Evolutionary conservation across 1,140 invertebrate genomes (phyloP).

Genomic region (Drosophila tristis): DNA sequence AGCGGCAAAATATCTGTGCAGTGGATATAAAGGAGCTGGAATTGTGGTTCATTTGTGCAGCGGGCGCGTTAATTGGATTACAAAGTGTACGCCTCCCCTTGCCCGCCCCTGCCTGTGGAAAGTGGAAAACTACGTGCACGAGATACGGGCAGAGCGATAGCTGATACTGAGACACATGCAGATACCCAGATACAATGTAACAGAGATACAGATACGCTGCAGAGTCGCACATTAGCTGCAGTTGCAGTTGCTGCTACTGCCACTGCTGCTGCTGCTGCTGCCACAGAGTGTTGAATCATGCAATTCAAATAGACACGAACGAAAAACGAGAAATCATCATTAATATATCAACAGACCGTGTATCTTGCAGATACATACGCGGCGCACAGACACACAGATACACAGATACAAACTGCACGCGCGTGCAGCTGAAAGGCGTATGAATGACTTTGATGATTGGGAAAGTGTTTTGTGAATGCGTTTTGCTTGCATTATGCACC

Average conservation of each 20-base stretch:
- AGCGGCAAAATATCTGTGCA: constrained; percentile 21
- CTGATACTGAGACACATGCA: constrained; percentile 22
- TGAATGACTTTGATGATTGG: constrained; percentile 82
- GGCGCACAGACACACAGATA: too few relatives aligned
- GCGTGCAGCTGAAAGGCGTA: constrained; percentile 70
- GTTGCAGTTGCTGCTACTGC: constrained; percentile 17
- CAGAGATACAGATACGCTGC: constrained; percentile 53
- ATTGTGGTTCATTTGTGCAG: constrained; percentile 71
- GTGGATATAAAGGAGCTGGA: constrained; percentile 22
- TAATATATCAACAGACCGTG: constrained; percentile 79
- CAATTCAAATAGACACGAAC: constrained; percentile 80
- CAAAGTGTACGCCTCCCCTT: constrained; percentile 69
- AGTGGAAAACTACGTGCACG: constrained; percentile 50
- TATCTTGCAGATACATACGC: constrained; percentile 63
- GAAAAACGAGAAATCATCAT: constrained; percentile 80
- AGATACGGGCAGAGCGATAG: constrained; percentile 28
- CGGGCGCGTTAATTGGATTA: constrained; percentile 79
- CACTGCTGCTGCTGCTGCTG: constrained; percentile 6
- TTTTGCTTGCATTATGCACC: constrained; percentile 17
- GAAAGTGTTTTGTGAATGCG: constrained; percentile 74
- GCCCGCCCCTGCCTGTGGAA: too few relatives aligned
- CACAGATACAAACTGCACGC: constrained; percentile 11
- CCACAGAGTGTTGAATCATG: constrained; percentile 73
- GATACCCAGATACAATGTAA: constrained; percentile 27
- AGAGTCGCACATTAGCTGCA: constrained; percentile 39